A percentile compares a stretch with the other conserved stretches of the same genome.
These are phyloP conservation scores for Ephestia elutella DNA, from an alignment of 1,140 invertebrate species.

Conservation along the genomic window DNA sequence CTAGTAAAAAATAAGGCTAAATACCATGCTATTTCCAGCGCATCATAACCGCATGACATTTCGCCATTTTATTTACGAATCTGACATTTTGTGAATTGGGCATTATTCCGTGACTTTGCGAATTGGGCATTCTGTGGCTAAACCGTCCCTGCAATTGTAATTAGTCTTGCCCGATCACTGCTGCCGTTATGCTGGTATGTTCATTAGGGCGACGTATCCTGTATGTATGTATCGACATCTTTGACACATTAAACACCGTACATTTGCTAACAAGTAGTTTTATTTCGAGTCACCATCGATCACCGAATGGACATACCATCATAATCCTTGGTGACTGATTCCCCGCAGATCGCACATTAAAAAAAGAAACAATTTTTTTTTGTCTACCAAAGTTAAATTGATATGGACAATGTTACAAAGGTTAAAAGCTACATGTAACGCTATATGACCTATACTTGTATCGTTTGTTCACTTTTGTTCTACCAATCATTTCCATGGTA, in stretches of 20 bases:
- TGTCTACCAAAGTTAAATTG: too few species aligned
- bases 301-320: constrained; percentile 62
- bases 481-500: not conserved
- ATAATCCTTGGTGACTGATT: constrained; percentile 39
- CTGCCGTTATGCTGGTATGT: constrained; percentile 60
- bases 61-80: too few species aligned
- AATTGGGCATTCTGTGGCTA: not conserved
- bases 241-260: constrained; percentile 66
- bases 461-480: not conserved
- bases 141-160: not conserved
- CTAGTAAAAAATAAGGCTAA: too few species aligned
- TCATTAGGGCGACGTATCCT: constrained; percentile 44
- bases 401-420: too few species aligned
- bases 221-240: constrained; percentile 59
- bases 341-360: not conserved
- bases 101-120: not conserved
- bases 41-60: too few species aligned
- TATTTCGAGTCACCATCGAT: constrained; percentile 47
- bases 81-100: not conserved
- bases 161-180: constrained; percentile 25
- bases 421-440: too few species aligned
- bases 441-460: too few species aligned
- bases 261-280: constrained; percentile 62
- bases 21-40: too few species aligned
- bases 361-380: too few species aligned